phyloP scores from a whole-genome alignment of 2,888 invertebrate species.

The Keiferia lycopersicella region DNA sequence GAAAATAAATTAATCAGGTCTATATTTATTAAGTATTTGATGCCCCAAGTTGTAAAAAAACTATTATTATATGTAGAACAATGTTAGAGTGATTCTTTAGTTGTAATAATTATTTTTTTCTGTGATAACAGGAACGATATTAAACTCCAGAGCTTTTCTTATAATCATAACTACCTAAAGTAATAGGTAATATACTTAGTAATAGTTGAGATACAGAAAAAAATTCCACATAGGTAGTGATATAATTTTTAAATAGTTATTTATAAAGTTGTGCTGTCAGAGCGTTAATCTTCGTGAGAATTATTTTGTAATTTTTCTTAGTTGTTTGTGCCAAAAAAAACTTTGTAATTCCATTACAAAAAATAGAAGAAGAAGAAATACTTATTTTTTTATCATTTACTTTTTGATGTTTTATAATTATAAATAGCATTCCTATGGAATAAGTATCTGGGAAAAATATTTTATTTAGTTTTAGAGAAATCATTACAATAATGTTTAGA shows the following conservation, averaged over 20 bases:
- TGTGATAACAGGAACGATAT: too few species aligned
- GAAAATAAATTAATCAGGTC: background rate
- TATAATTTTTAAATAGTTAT: background rate
- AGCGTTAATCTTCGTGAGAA: background rate
- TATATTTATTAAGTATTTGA: background rate
- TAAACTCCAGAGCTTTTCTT: too few species aligned
- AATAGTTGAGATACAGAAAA: too few species aligned
- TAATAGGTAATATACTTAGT: too few species aligned
- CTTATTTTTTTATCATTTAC: slow-evolving; percentile 24
- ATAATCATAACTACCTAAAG: too few species aligned
- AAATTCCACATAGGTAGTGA: slow-evolving; percentile 6
- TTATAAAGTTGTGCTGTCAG: background rate
- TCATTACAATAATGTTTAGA: slow-evolving; percentile 5
- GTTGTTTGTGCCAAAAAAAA: slow-evolving; percentile 12
- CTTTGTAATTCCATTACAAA: background rate
- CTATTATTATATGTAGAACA: background rate
- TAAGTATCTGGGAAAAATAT: background rate
- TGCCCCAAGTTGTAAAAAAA: background rate
- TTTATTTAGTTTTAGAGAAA: background rate
- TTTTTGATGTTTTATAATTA: slow-evolving; percentile 27
- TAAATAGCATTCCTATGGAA: slow-evolving; percentile 29
- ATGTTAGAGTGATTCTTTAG: too few species aligned
- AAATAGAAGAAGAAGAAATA: slow-evolving; percentile 14
- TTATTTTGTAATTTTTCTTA: background rate
- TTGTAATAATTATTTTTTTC: too few species aligned